Conservation (phyloP, 2,113 vertebrate genomes). For the Xiphorhynchus elegans region DNA sequence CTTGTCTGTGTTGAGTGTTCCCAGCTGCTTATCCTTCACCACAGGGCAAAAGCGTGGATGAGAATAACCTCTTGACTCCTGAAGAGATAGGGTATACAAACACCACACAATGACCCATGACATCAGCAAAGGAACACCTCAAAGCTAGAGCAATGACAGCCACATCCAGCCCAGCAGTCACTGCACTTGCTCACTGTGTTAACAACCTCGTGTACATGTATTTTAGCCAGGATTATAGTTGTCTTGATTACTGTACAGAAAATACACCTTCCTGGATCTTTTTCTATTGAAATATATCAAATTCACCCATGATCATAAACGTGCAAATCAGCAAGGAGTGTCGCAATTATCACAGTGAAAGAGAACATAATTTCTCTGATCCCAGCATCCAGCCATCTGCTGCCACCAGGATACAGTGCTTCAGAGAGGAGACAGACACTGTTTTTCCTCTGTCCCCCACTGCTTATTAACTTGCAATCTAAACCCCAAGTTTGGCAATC, state of each 20-base stretch:
- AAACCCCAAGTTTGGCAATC: background rate
- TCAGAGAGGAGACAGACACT: background rate
- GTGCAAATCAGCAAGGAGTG: background rate
- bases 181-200: background rate
- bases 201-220: background rate
- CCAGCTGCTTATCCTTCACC: background rate
- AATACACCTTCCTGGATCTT: background rate
- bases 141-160: background rate
- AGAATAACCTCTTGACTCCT: background rate
- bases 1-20: background rate
- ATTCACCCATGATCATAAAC: background rate
- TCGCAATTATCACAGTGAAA: background rate
- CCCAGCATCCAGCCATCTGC: background rate
- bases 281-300: background rate
- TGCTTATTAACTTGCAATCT: background rate
- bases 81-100: background rate
- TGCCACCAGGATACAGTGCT: background rate
- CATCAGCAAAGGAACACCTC: background rate
- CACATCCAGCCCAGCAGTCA: background rate
- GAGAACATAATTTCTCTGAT: constrained; percentile 4
- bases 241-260: background rate
- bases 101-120: background rate
- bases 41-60: background rate
- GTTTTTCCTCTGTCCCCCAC: background rate
- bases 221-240: background rate